Evolutionary conservation across 2,113 vertebrate species (phyloP).

Genomic region (Indri indri): DNA sequence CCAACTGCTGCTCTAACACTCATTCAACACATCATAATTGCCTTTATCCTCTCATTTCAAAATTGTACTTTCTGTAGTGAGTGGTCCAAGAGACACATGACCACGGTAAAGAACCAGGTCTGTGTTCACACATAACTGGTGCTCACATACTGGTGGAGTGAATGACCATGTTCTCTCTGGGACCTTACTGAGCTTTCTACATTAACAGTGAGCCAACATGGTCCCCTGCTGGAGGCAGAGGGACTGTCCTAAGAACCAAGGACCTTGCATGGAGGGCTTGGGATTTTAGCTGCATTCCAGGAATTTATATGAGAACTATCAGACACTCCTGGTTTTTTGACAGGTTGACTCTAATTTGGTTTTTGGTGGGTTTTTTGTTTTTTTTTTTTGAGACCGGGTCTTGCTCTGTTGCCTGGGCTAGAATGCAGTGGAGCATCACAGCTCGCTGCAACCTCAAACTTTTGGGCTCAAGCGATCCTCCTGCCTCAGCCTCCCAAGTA

Average conservation of each 20-base stretch:
- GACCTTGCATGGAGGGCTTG: not conserved
- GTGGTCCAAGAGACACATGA: not conserved
- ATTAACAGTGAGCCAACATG: not conserved
- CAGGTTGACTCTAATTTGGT: not conserved
- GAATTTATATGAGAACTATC: not conserved
- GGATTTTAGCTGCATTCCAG: not conserved
- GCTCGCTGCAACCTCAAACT: too few species aligned
- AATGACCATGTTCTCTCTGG: not conserved
- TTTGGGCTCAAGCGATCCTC: too few species aligned
- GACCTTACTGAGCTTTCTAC: not conserved
- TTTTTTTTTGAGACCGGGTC: too few species aligned
- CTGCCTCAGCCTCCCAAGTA: too few species aligned
- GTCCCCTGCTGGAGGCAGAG: not conserved
- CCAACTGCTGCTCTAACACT: not conserved
- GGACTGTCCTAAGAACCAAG: not conserved
- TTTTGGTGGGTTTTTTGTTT: not conserved
- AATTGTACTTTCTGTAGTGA: not conserved
- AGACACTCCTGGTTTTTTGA: not conserved
- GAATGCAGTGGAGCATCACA: too few species aligned
- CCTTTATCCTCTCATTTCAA: not conserved
- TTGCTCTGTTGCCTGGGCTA: too few species aligned
- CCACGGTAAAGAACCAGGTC: not conserved
- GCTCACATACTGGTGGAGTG: not conserved
- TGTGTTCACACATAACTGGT: not conserved
- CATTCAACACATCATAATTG: not conserved